phyloP scores from a whole-genome alignment of 1,140 invertebrate genomes.

The Drosophila lacertosa region DNA sequence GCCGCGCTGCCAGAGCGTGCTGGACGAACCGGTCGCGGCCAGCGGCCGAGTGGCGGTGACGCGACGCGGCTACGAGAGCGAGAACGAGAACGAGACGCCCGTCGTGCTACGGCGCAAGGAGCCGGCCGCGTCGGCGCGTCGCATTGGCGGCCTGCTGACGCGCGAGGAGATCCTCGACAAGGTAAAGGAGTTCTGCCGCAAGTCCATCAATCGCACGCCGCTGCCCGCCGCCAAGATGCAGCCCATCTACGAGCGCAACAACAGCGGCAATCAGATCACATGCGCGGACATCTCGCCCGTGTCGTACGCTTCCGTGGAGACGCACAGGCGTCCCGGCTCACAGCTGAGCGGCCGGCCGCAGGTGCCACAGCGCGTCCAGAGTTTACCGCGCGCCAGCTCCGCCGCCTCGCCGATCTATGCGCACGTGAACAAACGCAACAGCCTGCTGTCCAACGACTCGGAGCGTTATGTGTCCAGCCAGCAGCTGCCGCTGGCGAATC shows the following conservation, averaged over 20 bases:
- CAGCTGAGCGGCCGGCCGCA: slow-evolving; percentile 58
- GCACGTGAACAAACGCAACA: slow-evolving; percentile 75
- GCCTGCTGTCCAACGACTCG: slow-evolving; percentile 72
- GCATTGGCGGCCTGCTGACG: slow-evolving; percentile 72
- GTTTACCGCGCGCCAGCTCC: slow-evolving; percentile 52
- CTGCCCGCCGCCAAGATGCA: slow-evolving; percentile 48
- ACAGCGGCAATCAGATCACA: neutral
- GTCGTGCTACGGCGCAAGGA: slow-evolving; percentile 63
- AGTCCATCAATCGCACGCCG: slow-evolving; percentile 70
- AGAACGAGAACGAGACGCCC: slow-evolving; percentile 65
- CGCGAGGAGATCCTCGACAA: slow-evolving; percentile 81
- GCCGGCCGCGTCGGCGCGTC: slow-evolving; percentile 23
- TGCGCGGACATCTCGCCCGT: slow-evolving; percentile 73
- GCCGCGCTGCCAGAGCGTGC: slow-evolving; percentile 71
- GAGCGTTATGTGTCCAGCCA: slow-evolving; percentile 67
- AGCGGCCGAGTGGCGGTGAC: neutral
- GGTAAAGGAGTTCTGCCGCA: slow-evolving; percentile 81
- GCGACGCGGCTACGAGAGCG: slow-evolving; percentile 59
- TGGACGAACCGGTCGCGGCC: slow-evolving; percentile 60
- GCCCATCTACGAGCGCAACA: slow-evolving; percentile 55
- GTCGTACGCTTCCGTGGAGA: slow-evolving; percentile 78
- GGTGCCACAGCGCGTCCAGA: slow-evolving; percentile 75
- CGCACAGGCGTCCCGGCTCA: slow-evolving; percentile 37
- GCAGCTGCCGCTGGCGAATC: slow-evolving; percentile 24
- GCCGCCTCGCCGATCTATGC: slow-evolving; percentile 71